These are phyloP conservation scores for Otocyon megalotis DNA, from an alignment of 2,113 vertebrate genomes.

Conservation along the genomic window DNA sequence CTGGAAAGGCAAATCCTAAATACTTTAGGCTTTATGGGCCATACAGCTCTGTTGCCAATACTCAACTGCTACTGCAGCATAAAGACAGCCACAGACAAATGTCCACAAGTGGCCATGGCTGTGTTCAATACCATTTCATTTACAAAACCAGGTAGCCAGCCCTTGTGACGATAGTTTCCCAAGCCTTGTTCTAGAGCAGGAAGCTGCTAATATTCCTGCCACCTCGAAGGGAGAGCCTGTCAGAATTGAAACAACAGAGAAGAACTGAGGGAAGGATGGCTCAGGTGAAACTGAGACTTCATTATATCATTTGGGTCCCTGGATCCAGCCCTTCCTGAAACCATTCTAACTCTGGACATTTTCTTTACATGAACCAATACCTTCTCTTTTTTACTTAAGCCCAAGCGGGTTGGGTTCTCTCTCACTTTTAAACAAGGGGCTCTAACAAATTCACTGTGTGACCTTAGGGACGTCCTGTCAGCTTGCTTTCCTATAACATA, in stretches of 20 bases:
- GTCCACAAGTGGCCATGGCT: background rate
- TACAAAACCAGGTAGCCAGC: background rate
- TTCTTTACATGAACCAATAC: background rate
- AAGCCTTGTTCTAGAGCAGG: background rate
- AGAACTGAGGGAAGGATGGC: background rate
- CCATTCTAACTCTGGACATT: background rate
- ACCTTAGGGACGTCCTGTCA: background rate
- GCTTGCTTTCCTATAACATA: background rate
- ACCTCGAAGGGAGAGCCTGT: background rate
- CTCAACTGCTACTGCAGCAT: background rate
- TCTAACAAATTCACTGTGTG: background rate
- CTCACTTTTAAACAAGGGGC: background rate
- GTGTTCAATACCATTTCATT: constrained; percentile 45
- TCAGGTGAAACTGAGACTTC: background rate
- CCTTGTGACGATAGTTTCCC: background rate
- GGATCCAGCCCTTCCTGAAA: constrained; percentile 34
- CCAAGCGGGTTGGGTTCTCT: background rate
- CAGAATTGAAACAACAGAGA: background rate
- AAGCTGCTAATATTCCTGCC: background rate
- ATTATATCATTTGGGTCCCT: background rate
- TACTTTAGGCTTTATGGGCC: background rate
- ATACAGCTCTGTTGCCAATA: background rate
- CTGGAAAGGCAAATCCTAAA: background rate
- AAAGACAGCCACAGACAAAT: background rate
- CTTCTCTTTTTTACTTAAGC: background rate